These are phyloP conservation scores for Heterodera filipjevi DNA, from an alignment of 2,888 invertebrate genomes.

Conservation along the genomic window DNA sequence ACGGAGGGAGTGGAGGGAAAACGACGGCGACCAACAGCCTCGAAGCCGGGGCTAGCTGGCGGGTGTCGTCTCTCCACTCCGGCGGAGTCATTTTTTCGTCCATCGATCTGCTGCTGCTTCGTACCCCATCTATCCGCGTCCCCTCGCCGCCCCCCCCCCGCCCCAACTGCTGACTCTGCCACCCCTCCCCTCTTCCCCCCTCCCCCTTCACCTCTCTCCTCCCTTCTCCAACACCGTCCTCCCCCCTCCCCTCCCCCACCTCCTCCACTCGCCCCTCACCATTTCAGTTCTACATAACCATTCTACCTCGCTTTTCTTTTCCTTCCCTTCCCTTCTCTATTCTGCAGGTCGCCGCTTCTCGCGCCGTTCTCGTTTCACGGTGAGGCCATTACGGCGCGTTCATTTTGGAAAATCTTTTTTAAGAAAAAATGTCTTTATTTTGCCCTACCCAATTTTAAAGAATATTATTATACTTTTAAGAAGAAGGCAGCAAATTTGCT, in stretches of 20 bases:
- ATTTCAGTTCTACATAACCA: not conserved
- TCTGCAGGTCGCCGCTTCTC: not conserved
- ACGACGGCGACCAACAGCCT: slow-evolving; percentile 1
- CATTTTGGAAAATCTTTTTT: not conserved
- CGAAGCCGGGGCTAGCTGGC: not conserved
- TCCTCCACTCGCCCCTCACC: not conserved
- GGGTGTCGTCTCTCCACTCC: not conserved
- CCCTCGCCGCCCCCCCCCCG: not conserved
- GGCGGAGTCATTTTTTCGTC: slow-evolving; percentile 14
- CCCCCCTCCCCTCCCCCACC: too few species aligned
- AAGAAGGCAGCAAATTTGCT: too few species aligned
- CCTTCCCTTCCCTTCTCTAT: not conserved
- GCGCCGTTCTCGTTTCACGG: slow-evolving; percentile 11
- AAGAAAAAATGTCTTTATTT: not conserved
- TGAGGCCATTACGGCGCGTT: not conserved
- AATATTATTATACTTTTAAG: too few species aligned
- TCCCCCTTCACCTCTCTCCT: not conserved
- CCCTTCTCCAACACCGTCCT: not conserved
- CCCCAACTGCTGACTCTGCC: not conserved
- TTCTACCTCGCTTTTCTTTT: slow-evolving; percentile 4
- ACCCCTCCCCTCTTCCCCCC: not conserved
- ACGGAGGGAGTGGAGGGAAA: not conserved
- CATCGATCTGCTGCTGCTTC: not conserved
- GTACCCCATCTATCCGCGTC: not conserved
- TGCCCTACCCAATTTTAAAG: too few species aligned